Base-by-base conservation (phyloP, 2,888 invertebrate genomes). In the Clistopyga incitator region DNA sequence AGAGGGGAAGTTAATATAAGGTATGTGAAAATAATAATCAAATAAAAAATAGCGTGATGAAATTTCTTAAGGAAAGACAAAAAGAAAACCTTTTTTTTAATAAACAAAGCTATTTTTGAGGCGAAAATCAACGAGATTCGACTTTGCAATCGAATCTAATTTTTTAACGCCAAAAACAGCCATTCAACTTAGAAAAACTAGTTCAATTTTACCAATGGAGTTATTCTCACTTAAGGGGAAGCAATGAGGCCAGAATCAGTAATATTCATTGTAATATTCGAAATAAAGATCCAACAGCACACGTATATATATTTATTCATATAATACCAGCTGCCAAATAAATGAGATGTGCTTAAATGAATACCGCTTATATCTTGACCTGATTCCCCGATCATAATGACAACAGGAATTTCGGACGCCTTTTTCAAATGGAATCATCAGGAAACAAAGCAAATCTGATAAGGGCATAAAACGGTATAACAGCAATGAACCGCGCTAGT, bases 401-500 rank as follows among this genome's bases (percentile, higher is more conserved):
- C 52, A 18, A 2, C 8, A 2, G 2, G 38, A n/a, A 61, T 0
- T 2, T 18, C 6, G 0, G 3, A 34, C n/a, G 18, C 6, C 0
- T 61, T 61, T 34, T 61, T 6, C 1, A 29, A 61, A 61, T 61
- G 8, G 38, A 61, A 61, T 34, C 8, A 15, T 18, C n/a, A 6
- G 15, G 2, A 61, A 34, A 18, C 6, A 18, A 64, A 64, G 18
- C 8, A 10, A 64, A 38, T 20, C 20, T 38, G 38, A n/a, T 61
- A 11, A 25, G 59, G 38, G 18, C 18, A 20, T n/a, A 61, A 18
- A 34, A 64, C 64, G 47, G 8, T 50, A 42, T 42, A 38, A 78
- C 34, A 70, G 50, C 70, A 61, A 70, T 68, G 61, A 20, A 71
- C 47, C 78, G 70, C 65, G 56, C 68, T 75, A 54, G 74, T 79